Conservation (phyloP, 2,113 vertebrate genomes). For the Anolis sagrei region DNA sequence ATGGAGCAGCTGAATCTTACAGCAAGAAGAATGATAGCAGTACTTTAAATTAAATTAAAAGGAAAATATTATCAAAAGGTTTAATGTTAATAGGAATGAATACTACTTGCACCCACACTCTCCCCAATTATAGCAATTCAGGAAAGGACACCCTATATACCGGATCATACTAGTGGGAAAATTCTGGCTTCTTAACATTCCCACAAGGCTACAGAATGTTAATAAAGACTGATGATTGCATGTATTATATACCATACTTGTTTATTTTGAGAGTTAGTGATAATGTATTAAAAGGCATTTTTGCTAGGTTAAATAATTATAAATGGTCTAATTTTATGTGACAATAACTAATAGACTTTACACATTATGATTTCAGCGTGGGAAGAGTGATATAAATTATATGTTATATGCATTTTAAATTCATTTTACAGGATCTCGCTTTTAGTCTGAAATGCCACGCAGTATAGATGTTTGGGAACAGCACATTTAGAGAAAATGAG, state of each 20-base stretch:
- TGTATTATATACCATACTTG: background rate
- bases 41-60: background rate
- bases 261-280: background rate
- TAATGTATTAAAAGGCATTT: background rate
- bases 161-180: fast-evolving
- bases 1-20: background rate
- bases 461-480: conserved; percentile 75
- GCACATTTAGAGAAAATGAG: conserved; percentile 60
- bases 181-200: background rate
- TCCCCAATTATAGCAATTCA: background rate
- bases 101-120: background rate
- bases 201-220: conserved; percentile 8
- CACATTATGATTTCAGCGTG: background rate
- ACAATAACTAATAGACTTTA: fast-evolving
- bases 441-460: conserved; percentile 70
- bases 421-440: conserved; percentile 76
- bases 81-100: background rate
- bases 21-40: background rate
- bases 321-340: background rate
- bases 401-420: conserved; percentile 74
- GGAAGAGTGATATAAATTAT: conserved; percentile 12
- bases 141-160: fast-evolving
- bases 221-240: conserved; percentile 27
- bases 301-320: fast-evolving
- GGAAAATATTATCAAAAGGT: background rate